Percentiles rank a stretch among this genome's conserved stretches.
These are phyloP conservation scores for Caenorhabditis becei DNA, from an alignment of 2,888 invertebrate genomes.

Conservation along the genomic window DNA sequence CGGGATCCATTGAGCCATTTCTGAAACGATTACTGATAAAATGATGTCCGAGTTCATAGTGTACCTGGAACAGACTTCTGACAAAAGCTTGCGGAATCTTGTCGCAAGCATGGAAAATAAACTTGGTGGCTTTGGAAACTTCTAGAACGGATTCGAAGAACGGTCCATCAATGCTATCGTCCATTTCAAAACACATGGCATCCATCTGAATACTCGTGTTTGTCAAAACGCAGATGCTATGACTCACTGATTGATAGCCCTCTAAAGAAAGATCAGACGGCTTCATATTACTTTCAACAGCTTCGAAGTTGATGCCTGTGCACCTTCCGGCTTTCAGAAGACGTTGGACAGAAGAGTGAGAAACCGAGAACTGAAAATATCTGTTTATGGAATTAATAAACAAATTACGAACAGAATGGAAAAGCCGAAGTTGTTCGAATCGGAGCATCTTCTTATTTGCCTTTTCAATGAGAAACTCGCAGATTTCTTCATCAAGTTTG, in stretches of 20 bases:
- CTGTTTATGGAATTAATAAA: background rate
- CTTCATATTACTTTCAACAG: constrained; percentile 28
- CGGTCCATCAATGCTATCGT: constrained; percentile 38
- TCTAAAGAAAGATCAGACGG: constrained; percentile 10
- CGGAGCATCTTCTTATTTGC: constrained; percentile 18
- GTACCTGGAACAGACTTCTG: constrained; percentile 34
- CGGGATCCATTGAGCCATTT: constrained; percentile 32
- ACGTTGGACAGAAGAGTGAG: constrained; percentile 41
- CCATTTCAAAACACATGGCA: constrained; percentile 57
- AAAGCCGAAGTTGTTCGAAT: constrained; percentile 50
- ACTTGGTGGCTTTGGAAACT: constrained; percentile 14
- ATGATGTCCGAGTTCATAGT: no score
- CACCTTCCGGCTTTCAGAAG: constrained; percentile 33
- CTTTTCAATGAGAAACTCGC: constrained; percentile 31
- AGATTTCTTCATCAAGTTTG: constrained; percentile 45
- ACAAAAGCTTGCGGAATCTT: constrained; percentile 41
- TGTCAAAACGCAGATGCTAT: background rate
- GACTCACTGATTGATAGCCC: constrained; percentile 38
- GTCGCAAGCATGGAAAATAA: constrained; percentile 59
- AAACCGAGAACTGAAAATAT: constrained; percentile 35
- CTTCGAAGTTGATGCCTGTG: constrained; percentile 44
- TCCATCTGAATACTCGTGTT: constrained; percentile 18
- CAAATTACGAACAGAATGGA: constrained; percentile 36
- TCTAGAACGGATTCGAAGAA: constrained; percentile 32
- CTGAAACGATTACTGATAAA: constrained; percentile 9